Evolutionary conservation across 2,888 invertebrate genomes (phyloP), one percentile per base, ranked within the genome.

Genomic region (Amblyjoppa proteus): DNA sequence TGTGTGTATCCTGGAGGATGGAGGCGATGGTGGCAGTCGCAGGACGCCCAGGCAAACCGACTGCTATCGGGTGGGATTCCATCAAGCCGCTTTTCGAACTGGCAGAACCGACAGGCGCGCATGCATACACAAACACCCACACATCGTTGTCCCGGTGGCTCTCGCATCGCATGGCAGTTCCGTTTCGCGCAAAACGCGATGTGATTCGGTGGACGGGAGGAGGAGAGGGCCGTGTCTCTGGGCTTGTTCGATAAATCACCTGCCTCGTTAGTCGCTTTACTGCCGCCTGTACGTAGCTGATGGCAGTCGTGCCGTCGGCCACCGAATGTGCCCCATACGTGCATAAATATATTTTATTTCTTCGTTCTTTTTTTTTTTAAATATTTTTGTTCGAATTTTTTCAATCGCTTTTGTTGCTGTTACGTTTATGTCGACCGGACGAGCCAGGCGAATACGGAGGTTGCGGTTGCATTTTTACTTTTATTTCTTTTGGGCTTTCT

Each of bases 251-350:
- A 76, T 76, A 76, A 76, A 76, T 76, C 76, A 76, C 76, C 66
- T 76, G 76, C 76, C 76, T 76, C 76, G 76, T 76, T 76, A 76
- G 76, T 76, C 76, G 66, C 64, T 76, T 76, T 76, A 76, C 76
- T 66, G 66, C 66, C 51, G 49, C 64, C 64, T 45, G 20, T 49
- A 20, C 75, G 75, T 66, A 51, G 64, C 76, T 76, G 31, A 49
- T 76, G 64, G 64, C 31, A 34, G 38, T 66, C 76, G 76, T 66
- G 66, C 51, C 76, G 38, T 20, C 76, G 66, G 49, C 51, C 76
- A 76, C 66, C 64, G 20, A 76, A 38, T 77, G 38, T 77, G 38
- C 51, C 64, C 49, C 49, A 56, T 58, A 45, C 75, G 64, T 66
- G 34, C 64, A 49, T 66, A 31, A 64, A 76, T 76, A 66, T 51